These are phyloP conservation scores for Epistrophella euchroma DNA, from an alignment of 2,888 invertebrate genomes.

Conservation along the genomic window DNA sequence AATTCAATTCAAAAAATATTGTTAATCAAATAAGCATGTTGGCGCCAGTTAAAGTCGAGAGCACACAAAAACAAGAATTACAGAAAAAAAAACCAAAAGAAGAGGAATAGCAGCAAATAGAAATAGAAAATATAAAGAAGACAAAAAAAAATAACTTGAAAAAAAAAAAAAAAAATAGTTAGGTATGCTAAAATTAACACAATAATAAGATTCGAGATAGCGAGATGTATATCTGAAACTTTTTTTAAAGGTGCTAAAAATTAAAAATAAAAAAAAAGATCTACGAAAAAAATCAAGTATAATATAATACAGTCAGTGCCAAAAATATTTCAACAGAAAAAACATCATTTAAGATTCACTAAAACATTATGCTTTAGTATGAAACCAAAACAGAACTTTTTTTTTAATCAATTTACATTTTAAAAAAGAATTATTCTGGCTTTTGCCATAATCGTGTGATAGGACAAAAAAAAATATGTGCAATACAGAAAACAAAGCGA, in stretches of 20 bases:
- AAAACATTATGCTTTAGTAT: no score
- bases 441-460: no score
- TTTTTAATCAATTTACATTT: no score
- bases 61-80: constrained; percentile 31
- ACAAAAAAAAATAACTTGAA: constrained; percentile 19
- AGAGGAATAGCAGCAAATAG: constrained; percentile 15
- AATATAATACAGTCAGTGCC: constrained; percentile 3
- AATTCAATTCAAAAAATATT: constrained; percentile 59
- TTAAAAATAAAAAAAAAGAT: no score
- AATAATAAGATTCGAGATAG: constrained; percentile 43
- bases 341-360: no score
- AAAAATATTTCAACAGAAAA: background rate
- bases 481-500: no score
- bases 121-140: constrained; percentile 10
- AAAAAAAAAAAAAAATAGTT: constrained; percentile 29
- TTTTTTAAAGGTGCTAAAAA: constrained; percentile 26
- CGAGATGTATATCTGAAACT: constrained; percentile 4
- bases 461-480: no score
- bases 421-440: no score
- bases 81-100: constrained; percentile 17
- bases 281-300: background rate
- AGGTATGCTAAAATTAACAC: constrained; percentile 57
- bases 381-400: no score
- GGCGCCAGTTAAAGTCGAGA: constrained; percentile 69
- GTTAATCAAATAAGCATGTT: constrained; percentile 73